A percentile compares a stretch with the other conserved stretches of the same genome.
Evolutionary conservation across 2,797 vertebrate genomes (phyloP).

Genomic region (Enteromius viviparus): DNA sequence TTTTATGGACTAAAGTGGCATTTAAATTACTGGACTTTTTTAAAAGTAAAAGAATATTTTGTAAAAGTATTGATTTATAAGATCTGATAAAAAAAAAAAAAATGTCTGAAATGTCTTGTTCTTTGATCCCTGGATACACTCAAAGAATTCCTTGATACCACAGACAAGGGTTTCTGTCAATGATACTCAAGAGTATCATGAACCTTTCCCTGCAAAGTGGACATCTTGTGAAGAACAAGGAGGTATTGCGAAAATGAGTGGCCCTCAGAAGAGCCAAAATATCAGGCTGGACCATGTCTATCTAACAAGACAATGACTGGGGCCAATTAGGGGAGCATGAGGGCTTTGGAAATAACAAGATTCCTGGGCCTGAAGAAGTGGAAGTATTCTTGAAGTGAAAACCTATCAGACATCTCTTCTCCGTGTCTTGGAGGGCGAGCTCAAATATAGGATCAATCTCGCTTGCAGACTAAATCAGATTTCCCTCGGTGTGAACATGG

Average conservation of each 20-base stretch:
- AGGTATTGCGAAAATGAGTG: conserved; percentile 73
- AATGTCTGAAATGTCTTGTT: conserved; percentile 61
- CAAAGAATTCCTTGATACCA: conserved; percentile 67
- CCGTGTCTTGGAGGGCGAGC: conserved; percentile 69
- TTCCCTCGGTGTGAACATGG: conserved; percentile 72
- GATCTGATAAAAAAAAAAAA: not conserved
- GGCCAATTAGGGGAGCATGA: conserved; percentile 78
- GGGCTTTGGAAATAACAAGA: conserved; percentile 75
- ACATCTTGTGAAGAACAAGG: conserved; percentile 77
- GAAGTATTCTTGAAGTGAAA: conserved; percentile 70
- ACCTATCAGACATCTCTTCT: conserved; percentile 68
- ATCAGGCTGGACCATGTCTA: conserved; percentile 71
- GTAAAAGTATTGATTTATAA: not conserved
- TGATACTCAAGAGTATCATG: conserved; percentile 75
- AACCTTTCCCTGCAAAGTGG: conserved; percentile 66
- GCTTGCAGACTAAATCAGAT: conserved; percentile 72
- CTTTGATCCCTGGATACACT: conserved; percentile 70
- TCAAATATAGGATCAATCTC: conserved; percentile 73
- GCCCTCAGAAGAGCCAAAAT: conserved; percentile 72
- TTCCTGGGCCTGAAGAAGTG: conserved; percentile 69
- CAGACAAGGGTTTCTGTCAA: conserved; percentile 69
- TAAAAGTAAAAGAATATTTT: not conserved
- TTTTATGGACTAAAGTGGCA: not conserved
- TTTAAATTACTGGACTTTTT: not conserved
- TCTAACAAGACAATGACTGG: conserved; percentile 82